Evolutionary conservation across 1,140 invertebrate genomes (phyloP).

Genomic region (Notospermus geniculatus): DNA sequence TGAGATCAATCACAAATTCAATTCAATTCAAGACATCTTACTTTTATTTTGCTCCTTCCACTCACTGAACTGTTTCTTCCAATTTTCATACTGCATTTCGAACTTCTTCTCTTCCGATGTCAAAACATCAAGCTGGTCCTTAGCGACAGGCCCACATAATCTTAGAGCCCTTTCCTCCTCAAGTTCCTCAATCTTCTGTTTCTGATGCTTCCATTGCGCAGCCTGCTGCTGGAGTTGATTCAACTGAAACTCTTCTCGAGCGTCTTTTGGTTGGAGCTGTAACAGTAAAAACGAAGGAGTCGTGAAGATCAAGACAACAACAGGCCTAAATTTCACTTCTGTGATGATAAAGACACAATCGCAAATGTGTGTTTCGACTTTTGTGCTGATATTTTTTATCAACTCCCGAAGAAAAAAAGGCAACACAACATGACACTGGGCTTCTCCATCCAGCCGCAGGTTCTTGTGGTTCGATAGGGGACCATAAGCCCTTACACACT

Average conservation of each 20-base stretch:
- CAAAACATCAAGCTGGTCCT: constrained; percentile 26
- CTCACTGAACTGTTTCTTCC: constrained; percentile 54
- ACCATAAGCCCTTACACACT: no score
- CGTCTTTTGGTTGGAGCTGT: constrained; percentile 22
- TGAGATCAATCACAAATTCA: no score
- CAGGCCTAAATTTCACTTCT: no score
- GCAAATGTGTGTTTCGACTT: no score
- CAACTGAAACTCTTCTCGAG: constrained; percentile 27
- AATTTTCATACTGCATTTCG: constrained; percentile 49
- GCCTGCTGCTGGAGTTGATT: constrained; percentile 30
- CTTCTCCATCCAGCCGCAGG: no score
- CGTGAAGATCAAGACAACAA: no score
- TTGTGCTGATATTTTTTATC: no score
- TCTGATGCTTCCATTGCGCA: constrained; percentile 31
- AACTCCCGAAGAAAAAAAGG: no score
- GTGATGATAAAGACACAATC: no score
- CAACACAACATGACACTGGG: no score
- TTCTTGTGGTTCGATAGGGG: no score
- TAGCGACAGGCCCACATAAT: constrained; percentile 9
- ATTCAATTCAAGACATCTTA: constrained; percentile 16
- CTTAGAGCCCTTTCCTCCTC: constrained; percentile 5
- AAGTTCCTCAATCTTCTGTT: constrained; percentile 12
- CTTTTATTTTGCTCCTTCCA: constrained; percentile 56
- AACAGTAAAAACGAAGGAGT: no score
- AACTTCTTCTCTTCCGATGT: constrained; percentile 50